These are phyloP conservation scores for Nycticryphes semicollaris DNA, from an alignment of 2,113 vertebrate species.

Conservation along the genomic window DNA sequence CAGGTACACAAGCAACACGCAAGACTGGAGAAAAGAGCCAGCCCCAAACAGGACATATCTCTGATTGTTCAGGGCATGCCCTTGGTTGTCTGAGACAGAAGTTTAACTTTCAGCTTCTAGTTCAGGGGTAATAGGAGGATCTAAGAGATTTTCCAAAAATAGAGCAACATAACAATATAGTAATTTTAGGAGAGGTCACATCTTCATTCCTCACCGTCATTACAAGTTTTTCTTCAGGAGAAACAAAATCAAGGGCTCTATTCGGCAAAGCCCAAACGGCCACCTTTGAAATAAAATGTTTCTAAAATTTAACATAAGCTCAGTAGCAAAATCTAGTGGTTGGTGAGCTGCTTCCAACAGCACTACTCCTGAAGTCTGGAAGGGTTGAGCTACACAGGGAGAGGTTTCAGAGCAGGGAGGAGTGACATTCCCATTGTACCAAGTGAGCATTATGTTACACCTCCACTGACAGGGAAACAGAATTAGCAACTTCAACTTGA, in stretches of 20 bases:
- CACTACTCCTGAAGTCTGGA: neutral
- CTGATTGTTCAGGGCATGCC: neutral
- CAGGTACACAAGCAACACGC: neutral
- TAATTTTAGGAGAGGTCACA: neutral
- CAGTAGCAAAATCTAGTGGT: neutral
- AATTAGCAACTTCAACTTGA: neutral
- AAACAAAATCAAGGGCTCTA: neutral
- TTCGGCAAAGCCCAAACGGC: neutral
- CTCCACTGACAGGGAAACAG: neutral
- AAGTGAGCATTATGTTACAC: neutral
- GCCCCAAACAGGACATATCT: neutral
- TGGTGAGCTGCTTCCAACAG: neutral
- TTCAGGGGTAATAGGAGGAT: neutral
- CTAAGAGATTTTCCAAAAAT: neutral
- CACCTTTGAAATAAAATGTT: neutral
- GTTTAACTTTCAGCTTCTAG: neutral
- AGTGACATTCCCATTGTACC: neutral
- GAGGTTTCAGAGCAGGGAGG: neutral
- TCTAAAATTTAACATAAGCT: neutral
- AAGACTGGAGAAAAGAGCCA: neutral
- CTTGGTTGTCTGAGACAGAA: neutral
- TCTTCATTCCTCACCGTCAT: neutral
- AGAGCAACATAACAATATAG: neutral
- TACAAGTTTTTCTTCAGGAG: neutral
- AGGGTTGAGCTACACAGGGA: neutral